Evolutionary conservation across 64 coral and sea anemone genomes (phyloP).

Genomic region (Pachyseris speciosa): DNA sequence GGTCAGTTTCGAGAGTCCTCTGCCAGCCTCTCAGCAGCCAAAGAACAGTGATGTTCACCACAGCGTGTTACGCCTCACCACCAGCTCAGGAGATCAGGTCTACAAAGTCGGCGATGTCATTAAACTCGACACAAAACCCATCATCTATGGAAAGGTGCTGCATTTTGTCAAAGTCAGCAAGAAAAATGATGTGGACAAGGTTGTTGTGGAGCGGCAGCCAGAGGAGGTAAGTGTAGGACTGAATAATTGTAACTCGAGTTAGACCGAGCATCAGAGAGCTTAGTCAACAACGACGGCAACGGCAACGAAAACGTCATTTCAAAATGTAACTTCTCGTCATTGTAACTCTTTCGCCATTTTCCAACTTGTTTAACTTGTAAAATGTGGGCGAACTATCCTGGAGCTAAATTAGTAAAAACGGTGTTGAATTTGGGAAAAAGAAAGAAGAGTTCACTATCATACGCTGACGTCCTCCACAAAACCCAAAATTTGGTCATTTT

Average conservation of each 20-base stretch:
- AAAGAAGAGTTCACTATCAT: too few relatives aligned
- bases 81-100: slow-evolving; percentile 64
- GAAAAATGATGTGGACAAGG: slow-evolving; percentile 84
- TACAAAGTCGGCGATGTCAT: slow-evolving; percentile 76
- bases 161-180: slow-evolving; percentile 76
- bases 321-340: too few relatives aligned
- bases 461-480: too few relatives aligned
- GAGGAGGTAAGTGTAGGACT: slow-evolving; percentile 54
- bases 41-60: slow-evolving; percentile 29
- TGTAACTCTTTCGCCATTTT: too few relatives aligned
- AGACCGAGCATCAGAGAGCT: too few relatives aligned
- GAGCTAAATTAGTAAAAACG: too few relatives aligned
- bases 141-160: slow-evolving; percentile 82
- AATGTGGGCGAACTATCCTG: too few relatives aligned
- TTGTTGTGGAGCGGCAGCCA: slow-evolving; percentile 83
- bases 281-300: too few relatives aligned
- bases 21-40: slow-evolving; percentile 46
- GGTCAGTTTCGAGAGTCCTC: slow-evolving; percentile 68
- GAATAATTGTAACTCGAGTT: not conserved
- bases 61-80: slow-evolving; percentile 53
- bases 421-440: too few relatives aligned
- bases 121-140: slow-evolving; percentile 89
- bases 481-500: too few relatives aligned
- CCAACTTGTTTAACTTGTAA: too few relatives aligned
- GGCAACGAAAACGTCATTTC: too few relatives aligned